Evolutionary conservation across 2,113 vertebrate genomes (phyloP).

Genomic region (Prochilodus magdalenae): DNA sequence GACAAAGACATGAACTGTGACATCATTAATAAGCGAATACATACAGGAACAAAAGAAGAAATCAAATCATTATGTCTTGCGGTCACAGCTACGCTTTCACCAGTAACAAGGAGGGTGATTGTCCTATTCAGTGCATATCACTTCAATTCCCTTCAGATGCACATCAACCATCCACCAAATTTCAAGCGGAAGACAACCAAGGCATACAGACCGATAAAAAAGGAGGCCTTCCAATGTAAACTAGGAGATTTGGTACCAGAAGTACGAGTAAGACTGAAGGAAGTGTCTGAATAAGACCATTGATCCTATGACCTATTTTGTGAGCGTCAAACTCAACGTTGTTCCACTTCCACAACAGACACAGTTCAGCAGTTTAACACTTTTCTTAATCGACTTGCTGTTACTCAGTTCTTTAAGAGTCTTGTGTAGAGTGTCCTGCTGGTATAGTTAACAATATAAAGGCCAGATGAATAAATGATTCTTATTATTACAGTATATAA

Average conservation of each 20-base stretch:
- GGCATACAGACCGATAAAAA: slow-evolving; percentile 24
- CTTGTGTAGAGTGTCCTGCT: slow-evolving; percentile 1
- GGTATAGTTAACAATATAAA: slow-evolving; percentile 15
- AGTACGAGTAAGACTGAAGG: slow-evolving; percentile 30
- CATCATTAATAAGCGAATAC: slow-evolving; percentile 16
- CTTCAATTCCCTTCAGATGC: slow-evolving; percentile 31
- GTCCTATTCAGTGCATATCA: slow-evolving; percentile 35
- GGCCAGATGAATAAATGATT: not conserved
- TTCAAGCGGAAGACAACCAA: slow-evolving; percentile 21
- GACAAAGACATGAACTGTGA: slow-evolving; percentile 30
- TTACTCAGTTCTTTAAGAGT: slow-evolving; percentile 22
- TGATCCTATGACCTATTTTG: slow-evolving; percentile 39
- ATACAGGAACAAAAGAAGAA: slow-evolving; percentile 31
- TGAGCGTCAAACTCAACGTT: slow-evolving; percentile 27
- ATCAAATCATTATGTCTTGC: slow-evolving; percentile 20
- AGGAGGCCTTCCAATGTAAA: slow-evolving; percentile 23
- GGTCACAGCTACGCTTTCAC: slow-evolving; percentile 34
- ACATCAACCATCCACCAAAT: slow-evolving; percentile 28
- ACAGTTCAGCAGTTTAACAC: not conserved
- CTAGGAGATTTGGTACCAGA: slow-evolving; percentile 32
- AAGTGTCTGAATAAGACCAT: slow-evolving; percentile 37
- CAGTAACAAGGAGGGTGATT: slow-evolving; percentile 41
- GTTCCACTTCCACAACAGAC: slow-evolving; percentile 36
- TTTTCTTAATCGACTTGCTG: not conserved
- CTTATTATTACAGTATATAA: slow-evolving; percentile 13